Conservation (phyloP, 2,113 vertebrate genomes). For the Indicator indicator region DNA sequence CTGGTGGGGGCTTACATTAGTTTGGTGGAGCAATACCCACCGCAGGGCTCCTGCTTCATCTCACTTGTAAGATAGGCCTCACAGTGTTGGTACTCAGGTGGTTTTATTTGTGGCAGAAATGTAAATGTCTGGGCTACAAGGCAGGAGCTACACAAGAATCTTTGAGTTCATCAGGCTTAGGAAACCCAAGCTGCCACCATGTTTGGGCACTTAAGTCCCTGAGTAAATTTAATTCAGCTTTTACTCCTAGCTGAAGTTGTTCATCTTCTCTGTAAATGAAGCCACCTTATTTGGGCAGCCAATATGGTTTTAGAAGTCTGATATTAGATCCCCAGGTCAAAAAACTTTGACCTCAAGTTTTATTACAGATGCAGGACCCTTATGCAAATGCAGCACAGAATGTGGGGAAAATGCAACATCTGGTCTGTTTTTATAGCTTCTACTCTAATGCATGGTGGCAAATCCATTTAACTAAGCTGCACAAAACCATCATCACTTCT, state of each 20-base stretch:
- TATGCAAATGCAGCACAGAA: background rate
- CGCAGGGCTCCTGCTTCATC: background rate
- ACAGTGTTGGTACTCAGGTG: background rate
- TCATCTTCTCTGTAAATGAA: background rate
- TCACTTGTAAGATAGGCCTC: background rate
- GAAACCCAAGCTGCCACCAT: background rate
- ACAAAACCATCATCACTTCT: conserved; percentile 38
- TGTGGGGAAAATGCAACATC: background rate
- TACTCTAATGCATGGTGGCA: conserved; percentile 3
- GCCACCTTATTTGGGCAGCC: background rate
- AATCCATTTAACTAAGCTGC: conserved; percentile 56
- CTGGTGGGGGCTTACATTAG: background rate
- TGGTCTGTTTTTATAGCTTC: conserved; percentile 34
- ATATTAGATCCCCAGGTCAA: background rate
- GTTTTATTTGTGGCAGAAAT: background rate
- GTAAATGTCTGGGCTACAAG: background rate
- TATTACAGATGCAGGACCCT: background rate
- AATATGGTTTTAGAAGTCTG: background rate
- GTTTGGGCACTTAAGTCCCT: fast-evolving
- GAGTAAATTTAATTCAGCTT: background rate
- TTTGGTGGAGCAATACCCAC: fast-evolving
- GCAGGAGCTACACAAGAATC: background rate
- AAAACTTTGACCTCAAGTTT: background rate
- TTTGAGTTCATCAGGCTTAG: background rate
- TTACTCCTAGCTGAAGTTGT: background rate